Conservation (phyloP, 2,797 vertebrate species). For the Paratrypauchen microcephalus region DNA sequence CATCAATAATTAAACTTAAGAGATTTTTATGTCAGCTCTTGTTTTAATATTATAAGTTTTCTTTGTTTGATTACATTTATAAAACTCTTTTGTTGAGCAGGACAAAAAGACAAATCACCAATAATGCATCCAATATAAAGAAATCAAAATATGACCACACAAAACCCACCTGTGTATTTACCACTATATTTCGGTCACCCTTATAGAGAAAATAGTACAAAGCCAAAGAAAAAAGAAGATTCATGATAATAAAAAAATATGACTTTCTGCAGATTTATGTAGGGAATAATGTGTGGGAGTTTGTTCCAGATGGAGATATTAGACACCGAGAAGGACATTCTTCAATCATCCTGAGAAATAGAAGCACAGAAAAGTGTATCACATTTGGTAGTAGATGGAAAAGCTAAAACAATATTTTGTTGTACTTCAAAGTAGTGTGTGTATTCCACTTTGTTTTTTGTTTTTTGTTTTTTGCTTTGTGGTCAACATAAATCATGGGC, state of each 20-base stretch:
- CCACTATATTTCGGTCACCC: too few relatives aligned
- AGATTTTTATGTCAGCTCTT: background rate
- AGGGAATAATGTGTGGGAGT: background rate
- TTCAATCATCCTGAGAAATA: conserved; percentile 74
- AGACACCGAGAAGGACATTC: background rate
- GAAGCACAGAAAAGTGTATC: conserved; percentile 15
- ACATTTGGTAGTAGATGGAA: background rate
- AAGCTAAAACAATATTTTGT: background rate
- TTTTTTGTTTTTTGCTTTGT: background rate
- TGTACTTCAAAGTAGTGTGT: background rate
- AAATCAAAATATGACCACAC: background rate
- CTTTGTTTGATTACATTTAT: too few relatives aligned
- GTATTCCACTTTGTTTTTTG: background rate
- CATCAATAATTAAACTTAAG: background rate
- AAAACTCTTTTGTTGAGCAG: background rate
- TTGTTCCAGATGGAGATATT: background rate
- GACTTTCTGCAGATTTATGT: background rate
- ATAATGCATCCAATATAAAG: background rate
- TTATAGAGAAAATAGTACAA: background rate
- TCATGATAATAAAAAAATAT: background rate
- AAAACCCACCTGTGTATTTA: too few relatives aligned
- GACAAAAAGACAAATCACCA: background rate
- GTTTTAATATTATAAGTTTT: background rate
- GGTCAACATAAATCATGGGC: background rate
- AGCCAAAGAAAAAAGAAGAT: background rate